A percentile compares a stretch with the other conserved stretches of the same genome.
Evolutionary conservation across 2,888 invertebrate genomes (phyloP).

Genomic region (Falcaria lacertinaria): DNA sequence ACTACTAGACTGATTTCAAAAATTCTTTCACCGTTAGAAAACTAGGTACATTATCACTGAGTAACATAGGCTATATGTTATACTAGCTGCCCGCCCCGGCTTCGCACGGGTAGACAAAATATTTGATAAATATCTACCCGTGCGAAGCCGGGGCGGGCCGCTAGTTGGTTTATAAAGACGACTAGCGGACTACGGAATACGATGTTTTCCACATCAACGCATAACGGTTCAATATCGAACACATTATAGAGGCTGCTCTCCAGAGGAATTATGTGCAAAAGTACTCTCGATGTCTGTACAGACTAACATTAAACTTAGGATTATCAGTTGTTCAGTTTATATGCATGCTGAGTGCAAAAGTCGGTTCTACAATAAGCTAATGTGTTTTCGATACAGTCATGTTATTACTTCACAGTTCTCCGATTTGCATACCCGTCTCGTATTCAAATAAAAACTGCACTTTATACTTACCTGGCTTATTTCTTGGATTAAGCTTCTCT

Average conservation of each 20-base stretch:
- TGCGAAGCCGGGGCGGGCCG: too few species aligned
- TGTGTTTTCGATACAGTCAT: not conserved
- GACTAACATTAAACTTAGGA: not conserved
- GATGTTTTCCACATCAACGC: too few species aligned
- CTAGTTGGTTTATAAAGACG: too few species aligned
- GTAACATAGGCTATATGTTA: too few species aligned
- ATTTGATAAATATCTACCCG: too few species aligned
- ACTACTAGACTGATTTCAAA: too few species aligned
- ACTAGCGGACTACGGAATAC: too few species aligned
- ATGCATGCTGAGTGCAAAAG: not conserved
- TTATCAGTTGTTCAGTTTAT: not conserved
- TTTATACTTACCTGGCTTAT: not conserved
- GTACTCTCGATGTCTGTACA: not conserved
- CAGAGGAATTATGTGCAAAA: not conserved
- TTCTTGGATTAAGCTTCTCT: not conserved
- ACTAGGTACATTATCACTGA: too few species aligned
- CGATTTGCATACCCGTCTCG: not conserved
- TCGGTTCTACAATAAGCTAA: not conserved
- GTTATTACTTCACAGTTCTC: not conserved
- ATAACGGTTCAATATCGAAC: too few species aligned
- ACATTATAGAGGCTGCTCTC: not conserved
- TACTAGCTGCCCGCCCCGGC: too few species aligned
- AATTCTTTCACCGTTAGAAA: too few species aligned
- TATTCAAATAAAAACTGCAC: not conserved
- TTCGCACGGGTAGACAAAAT: too few species aligned